These are phyloP conservation scores for Pammene fasciana DNA, from an alignment of 2,888 invertebrate species.

Conservation along the genomic window DNA sequence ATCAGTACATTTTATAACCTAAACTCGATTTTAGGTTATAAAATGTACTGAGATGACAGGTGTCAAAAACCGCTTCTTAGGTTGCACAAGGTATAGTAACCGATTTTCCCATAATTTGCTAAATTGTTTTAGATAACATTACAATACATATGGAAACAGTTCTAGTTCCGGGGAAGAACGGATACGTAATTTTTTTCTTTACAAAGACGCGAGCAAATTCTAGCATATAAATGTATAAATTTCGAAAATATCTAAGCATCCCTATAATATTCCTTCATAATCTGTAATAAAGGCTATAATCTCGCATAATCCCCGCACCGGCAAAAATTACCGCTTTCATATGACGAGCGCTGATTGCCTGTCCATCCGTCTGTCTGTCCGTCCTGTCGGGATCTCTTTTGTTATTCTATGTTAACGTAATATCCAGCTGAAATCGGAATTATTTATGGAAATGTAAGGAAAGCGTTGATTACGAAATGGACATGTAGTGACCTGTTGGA, in stretches of 20 bases:
- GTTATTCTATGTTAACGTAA: conserved; percentile 35
- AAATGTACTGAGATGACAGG: no score
- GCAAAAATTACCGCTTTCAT: conserved; percentile 53
- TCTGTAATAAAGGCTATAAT: not conserved
- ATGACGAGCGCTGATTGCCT: conserved; percentile 58
- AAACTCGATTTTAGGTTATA: no score
- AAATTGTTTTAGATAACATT: no score
- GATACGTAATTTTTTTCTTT: no score
- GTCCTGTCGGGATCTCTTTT: conserved; percentile 40
- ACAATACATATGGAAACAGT: no score
- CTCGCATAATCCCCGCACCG: conserved; percentile 45
- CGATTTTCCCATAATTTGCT: no score
- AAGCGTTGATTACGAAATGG: not conserved
- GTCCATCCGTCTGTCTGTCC: conserved; percentile 56
- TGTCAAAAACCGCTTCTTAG: no score
- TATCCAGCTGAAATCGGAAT: conserved; percentile 30
- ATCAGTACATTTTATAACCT: no score
- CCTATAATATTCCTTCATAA: not conserved
- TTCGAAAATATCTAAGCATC: not conserved
- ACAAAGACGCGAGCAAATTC: no score
- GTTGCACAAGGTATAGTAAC: no score
- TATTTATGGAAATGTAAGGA: conserved; percentile 8
- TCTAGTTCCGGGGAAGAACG: no score
- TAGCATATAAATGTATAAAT: no score
- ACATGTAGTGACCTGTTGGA: not conserved